These are phyloP conservation scores for Achlya flavicornis DNA, from an alignment of 2,888 invertebrate genomes.

Conservation along the genomic window DNA sequence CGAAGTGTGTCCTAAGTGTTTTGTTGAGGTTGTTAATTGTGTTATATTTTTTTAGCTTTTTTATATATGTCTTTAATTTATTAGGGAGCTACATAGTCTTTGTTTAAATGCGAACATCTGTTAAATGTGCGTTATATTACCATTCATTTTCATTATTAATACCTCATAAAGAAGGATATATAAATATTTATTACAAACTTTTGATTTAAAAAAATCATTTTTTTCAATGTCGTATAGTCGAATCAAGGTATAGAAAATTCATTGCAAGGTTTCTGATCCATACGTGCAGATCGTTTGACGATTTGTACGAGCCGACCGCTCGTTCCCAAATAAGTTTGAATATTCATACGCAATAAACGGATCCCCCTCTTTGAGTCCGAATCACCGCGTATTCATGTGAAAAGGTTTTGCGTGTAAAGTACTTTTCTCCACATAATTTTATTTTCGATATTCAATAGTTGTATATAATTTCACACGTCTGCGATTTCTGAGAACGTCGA, in stretches of 20 bases:
- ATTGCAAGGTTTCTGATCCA: background rate
- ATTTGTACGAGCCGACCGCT: slow-evolving; percentile 23
- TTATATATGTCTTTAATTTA: background rate
- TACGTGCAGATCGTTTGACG: background rate
- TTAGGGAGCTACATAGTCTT: background rate
- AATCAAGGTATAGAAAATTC: background rate
- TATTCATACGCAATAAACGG: slow-evolving; percentile 45
- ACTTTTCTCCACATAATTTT: slow-evolving; percentile 13
- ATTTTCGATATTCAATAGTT: slow-evolving; percentile 7
- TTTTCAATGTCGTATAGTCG: too few species aligned
- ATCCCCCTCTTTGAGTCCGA: slow-evolving; percentile 15
- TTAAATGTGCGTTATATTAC: background rate
- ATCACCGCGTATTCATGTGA: slow-evolving; percentile 24
- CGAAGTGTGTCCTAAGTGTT: background rate
- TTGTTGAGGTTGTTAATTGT: background rate
- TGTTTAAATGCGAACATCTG: background rate
- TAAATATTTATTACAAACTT: too few species aligned
- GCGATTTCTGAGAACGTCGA: background rate
- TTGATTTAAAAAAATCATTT: too few species aligned
- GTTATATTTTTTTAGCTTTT: background rate
- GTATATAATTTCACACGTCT: slow-evolving; percentile 5
- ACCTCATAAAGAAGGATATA: too few species aligned
- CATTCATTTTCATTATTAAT: background rate
- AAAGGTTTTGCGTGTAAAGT: slow-evolving; percentile 15
- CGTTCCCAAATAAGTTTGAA: slow-evolving; percentile 44